Conservation (phyloP, 1,140 invertebrate genomes). For the Hesperophylax magnus region DNA sequence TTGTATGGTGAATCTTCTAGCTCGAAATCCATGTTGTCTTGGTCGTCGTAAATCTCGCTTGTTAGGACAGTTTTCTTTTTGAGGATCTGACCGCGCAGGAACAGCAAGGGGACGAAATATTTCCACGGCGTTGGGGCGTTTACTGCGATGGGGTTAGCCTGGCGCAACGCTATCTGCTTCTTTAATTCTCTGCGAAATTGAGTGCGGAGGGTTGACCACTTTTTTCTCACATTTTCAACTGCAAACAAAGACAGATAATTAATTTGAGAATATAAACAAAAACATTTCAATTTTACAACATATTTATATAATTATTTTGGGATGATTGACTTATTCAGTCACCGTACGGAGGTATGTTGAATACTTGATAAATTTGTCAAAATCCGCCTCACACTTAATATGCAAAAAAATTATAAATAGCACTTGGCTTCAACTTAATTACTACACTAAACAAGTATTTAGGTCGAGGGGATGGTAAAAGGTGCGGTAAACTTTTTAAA, state of each 20-base stretch:
- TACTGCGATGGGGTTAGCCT: neutral
- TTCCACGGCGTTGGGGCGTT: slow-evolving; percentile 30
- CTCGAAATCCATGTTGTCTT: slow-evolving; percentile 18
- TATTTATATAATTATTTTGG: neutral
- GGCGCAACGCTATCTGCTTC: slow-evolving; percentile 5
- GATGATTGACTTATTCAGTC: neutral
- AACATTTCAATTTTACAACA: neutral
- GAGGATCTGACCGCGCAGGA: slow-evolving; percentile 16
- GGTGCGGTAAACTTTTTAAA: too few species aligned
- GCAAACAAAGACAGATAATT: neutral
- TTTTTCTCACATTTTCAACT: slow-evolving; percentile 37
- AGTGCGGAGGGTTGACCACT: slow-evolving; percentile 22
- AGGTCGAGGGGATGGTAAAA: too few species aligned
- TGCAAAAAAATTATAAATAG: too few species aligned
- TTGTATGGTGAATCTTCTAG: slow-evolving; percentile 18
- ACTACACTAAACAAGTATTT: too few species aligned
- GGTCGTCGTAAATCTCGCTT: neutral
- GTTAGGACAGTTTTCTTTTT: neutral
- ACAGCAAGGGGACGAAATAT: slow-evolving; percentile 31
- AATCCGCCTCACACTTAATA: too few species aligned
- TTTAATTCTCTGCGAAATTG: slow-evolving; percentile 36
- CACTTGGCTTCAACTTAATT: too few species aligned
- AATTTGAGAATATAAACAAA: neutral
- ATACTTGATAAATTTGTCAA: too few species aligned
- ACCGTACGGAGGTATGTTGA: too few species aligned